phyloP scores from a whole-genome alignment of 1,140 invertebrate genomes.

The Venturia canescens region DNA sequence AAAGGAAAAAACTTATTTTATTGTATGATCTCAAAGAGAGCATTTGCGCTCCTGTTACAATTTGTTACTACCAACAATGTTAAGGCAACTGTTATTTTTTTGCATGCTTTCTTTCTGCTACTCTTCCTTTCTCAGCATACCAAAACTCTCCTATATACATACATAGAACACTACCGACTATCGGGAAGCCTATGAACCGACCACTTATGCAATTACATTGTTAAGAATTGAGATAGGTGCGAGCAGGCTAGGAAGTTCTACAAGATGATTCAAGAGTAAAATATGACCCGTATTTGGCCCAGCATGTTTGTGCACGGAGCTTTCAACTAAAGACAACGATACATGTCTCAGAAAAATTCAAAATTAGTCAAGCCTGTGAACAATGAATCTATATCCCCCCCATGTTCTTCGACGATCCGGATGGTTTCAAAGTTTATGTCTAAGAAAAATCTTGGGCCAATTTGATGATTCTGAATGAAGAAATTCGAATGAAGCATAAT shows the following conservation, averaged over 20 bases:
- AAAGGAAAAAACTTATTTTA: slow-evolving; percentile 13
- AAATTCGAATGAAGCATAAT: background rate
- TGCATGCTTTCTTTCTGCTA: slow-evolving; percentile 9
- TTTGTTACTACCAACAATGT: background rate
- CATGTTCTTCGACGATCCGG: background rate
- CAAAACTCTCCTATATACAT: background rate
- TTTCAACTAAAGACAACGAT: background rate
- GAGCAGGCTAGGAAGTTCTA: slow-evolving; percentile 53
- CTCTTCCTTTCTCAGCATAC: background rate
- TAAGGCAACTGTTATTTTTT: background rate
- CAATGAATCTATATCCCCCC: background rate
- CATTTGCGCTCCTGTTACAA: background rate
- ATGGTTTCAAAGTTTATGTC: too few relatives aligned
- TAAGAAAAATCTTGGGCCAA: background rate
- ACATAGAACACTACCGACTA: slow-evolving; percentile 17
- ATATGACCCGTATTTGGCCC: slow-evolving; percentile 48
- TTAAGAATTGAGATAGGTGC: slow-evolving; percentile 59
- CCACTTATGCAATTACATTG: slow-evolving; percentile 66
- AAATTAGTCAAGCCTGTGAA: background rate
- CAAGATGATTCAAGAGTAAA: slow-evolving; percentile 57
- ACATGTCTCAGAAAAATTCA: background rate
- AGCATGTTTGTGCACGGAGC: background rate
- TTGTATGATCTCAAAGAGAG: background rate
- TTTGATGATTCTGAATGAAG: background rate
- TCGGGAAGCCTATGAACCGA: slow-evolving; percentile 57